A percentile compares a stretch with the other conserved stretches of the same genome.
Evolutionary conservation across 2,888 invertebrate genomes (phyloP).

Genomic region (Aethes cnicana): DNA sequence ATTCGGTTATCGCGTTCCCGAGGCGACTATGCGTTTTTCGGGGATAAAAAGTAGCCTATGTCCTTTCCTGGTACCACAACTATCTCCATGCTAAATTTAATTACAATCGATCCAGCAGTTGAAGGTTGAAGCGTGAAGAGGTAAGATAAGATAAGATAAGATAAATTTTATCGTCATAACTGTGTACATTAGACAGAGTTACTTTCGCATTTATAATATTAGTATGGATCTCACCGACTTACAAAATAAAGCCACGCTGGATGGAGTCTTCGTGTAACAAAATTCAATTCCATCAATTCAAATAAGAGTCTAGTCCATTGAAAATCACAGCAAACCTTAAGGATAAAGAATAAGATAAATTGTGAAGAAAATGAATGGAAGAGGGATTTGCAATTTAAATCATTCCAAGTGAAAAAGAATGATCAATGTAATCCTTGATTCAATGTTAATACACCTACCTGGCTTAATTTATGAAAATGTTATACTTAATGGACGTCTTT

Average conservation of each 20-base stretch:
- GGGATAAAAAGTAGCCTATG: too few species aligned
- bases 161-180: too few species aligned
- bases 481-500: slow-evolving; percentile 3
- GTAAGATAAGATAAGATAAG: too few species aligned
- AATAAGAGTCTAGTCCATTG: slow-evolving; percentile 39
- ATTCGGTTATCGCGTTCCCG: too few species aligned
- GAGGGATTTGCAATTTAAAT: slow-evolving; percentile 59
- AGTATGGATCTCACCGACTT: too few species aligned
- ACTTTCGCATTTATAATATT: too few species aligned
- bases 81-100: too few species aligned
- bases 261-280: slow-evolving; percentile 28
- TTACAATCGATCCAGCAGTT: too few species aligned
- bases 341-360: slow-evolving; percentile 40
- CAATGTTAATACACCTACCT: slow-evolving; percentile 40
- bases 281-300: slow-evolving; percentile 34
- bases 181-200: too few species aligned
- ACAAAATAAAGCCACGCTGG: slow-evolving; percentile 13
- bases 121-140: too few species aligned
- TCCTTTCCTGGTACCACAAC: too few species aligned
- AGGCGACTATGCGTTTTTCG: too few species aligned
- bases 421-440: slow-evolving; percentile 43
- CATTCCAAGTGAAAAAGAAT: slow-evolving; percentile 45
- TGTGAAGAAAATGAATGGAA: slow-evolving; percentile 50
- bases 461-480: slow-evolving; percentile 31
- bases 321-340: slow-evolving; percentile 45